Evolutionary conservation across 2,113 vertebrate genomes (phyloP).

Genomic region (Psilopogon haemacephalus): DNA sequence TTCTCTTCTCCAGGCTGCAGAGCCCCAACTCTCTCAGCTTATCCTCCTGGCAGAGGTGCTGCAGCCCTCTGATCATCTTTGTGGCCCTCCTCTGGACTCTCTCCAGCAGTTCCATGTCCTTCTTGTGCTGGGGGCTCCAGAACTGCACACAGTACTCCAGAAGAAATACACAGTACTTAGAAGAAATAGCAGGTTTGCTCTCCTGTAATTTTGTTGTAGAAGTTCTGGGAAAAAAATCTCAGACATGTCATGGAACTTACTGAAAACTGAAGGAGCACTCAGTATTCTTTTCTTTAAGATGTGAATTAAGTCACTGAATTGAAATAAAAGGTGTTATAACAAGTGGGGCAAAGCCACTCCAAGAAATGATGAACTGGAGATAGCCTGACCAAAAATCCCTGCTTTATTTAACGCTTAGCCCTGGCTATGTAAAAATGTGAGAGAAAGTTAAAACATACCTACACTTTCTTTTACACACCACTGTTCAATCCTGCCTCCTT

Average conservation of each 20-base stretch:
- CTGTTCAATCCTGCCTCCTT: not conserved
- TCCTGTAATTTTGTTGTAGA: not conserved
- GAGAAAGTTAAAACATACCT: not conserved
- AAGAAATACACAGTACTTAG: too few relatives aligned
- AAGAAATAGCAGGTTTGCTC: not conserved
- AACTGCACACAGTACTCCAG: too few relatives aligned
- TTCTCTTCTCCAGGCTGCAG: too few relatives aligned
- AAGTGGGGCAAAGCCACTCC: not conserved
- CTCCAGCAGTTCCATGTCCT: too few relatives aligned
- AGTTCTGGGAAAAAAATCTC: slow-evolving; percentile 6
- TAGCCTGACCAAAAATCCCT: slow-evolving; percentile 14
- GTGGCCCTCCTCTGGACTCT: too few relatives aligned
- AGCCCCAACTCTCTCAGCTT: too few relatives aligned
- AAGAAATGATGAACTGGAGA: not conserved
- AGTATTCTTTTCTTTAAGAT: slow-evolving; percentile 15
- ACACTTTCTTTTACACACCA: not conserved
- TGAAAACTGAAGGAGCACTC: not conserved
- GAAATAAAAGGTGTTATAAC: not conserved
- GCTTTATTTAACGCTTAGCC: slow-evolving; percentile 6
- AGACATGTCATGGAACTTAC: not conserved
- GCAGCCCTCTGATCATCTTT: too few relatives aligned
- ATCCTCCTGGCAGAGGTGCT: too few relatives aligned
- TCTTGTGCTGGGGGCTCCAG: too few relatives aligned
- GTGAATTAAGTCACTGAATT: slow-evolving; percentile 27
- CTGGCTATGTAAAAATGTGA: not conserved